phyloP scores from a whole-genome alignment of 2,113 vertebrate species.

The Cacatua alba region DNA sequence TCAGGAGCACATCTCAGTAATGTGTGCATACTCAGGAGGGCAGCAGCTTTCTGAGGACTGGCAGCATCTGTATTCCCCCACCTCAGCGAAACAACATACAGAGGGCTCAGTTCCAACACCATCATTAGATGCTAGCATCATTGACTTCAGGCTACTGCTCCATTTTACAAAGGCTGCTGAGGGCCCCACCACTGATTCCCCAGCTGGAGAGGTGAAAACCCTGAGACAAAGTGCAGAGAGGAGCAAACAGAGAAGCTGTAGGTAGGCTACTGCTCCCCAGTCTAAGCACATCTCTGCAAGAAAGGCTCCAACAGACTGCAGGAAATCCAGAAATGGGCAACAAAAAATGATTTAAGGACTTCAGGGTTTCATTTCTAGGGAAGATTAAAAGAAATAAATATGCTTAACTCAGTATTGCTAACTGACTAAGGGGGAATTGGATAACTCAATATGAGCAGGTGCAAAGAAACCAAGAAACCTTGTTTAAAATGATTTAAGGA shows the following conservation, averaged over 20 bases:
- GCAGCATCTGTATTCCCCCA: neutral
- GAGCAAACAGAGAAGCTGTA: neutral
- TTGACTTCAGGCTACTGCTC: neutral
- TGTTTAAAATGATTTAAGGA: slow-evolving; percentile 24
- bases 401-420: neutral
- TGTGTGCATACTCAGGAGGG: neutral
- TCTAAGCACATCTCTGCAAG: neutral
- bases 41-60: neutral
- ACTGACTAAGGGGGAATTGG: neutral
- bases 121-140: neutral
- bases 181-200: neutral
- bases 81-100: neutral
- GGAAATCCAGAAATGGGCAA: slow-evolving; percentile 8
- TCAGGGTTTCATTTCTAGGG: neutral
- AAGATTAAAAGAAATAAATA: slow-evolving; percentile 31
- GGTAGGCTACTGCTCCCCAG: neutral
- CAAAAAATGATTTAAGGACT: neutral
- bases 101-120: neutral
- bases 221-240: neutral
- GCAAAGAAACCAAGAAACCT: neutral
- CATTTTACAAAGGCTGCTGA: neutral
- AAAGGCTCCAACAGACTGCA: neutral
- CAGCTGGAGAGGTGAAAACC: neutral
- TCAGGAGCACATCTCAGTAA: neutral
- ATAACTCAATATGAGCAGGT: neutral